phyloP scores from a whole-genome alignment of 2,113 vertebrate genomes.

The Heptranchias perlo region DNA sequence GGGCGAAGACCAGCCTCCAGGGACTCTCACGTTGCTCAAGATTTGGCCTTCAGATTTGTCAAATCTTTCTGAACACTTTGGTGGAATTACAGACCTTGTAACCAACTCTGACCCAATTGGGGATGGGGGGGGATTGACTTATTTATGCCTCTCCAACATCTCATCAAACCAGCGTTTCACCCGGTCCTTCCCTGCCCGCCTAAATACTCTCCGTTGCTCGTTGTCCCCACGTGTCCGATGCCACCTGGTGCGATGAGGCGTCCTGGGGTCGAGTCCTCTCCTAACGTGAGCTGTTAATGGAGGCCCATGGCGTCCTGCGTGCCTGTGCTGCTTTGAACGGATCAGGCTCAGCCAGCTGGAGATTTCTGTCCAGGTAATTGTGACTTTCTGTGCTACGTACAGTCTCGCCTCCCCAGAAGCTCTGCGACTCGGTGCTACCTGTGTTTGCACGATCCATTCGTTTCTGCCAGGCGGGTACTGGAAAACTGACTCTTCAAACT shows the following conservation, averaged over 20 bases:
- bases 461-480: no score
- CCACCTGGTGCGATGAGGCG: background rate
- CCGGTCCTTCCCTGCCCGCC: background rate
- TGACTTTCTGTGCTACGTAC: no score
- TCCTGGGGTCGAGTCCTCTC: background rate
- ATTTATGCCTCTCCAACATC: background rate
- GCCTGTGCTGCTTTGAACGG: no score
- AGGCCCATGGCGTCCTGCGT: no score
- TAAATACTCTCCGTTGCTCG: background rate
- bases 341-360: no score
- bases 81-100: background rate
- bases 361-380: no score
- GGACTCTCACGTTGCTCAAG: background rate
- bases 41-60: background rate
- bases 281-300: no score
- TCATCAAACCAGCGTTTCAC: background rate
- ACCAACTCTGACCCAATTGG: background rate
- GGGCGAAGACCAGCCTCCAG: background rate
- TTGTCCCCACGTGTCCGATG: background rate
- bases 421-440: background rate
- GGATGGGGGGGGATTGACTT: background rate
- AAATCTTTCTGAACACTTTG: background rate
- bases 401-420: no score
- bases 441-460: no score
- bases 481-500: background rate